Base-by-base conservation (phyloP, 2,888 invertebrate genomes). In the Campoplex capitator region DNA sequence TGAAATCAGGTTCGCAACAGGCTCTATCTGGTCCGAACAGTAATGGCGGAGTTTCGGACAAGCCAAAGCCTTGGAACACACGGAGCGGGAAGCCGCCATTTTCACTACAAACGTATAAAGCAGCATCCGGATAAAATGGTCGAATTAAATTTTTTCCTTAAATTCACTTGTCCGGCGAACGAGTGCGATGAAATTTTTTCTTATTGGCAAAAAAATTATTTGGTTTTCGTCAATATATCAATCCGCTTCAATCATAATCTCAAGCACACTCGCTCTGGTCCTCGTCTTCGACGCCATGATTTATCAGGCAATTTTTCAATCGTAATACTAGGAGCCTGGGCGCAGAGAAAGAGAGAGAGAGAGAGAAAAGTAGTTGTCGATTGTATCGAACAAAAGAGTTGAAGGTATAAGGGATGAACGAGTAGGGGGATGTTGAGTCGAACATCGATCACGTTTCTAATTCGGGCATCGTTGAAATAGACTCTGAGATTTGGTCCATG, bases 361-460 rank as follows among this genome's bases (percentile, higher is more conserved):
- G 58, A 58, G 58, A 58, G 58, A 58, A 32, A 62, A 62, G 32
- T 32, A 4, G 58, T 32, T 62, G 58, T 32, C n/a, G 58, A 62
- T 62, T 62, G 32, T 62, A 62, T 62, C 58, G 58, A 62, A 62
- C 58, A 32, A 62, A 32, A 62, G 58, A 62, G 13, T 32, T 1
- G 3, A 13, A 32, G 28, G 58, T 28, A 62, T 62, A 32, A 62
- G 68, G 67, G 23, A 62, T 62, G 28, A 51, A n/a, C 42, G 38
- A 7, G 48, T 35, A 35, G 42, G 54, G 56, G 54, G 54, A 8
- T 32, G 35, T 54, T 13, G 68, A 68, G 58, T 32, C 67, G 83
- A 77, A 82, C 86, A 88, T 88, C 88, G 84, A 88, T 88, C 88
- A 88, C 74, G 88, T 79, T 62, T 86, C 84, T 75, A 88, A 84